Evolutionary conservation across 2,113 vertebrate species (phyloP).

Genomic region (Phalacrocorax aristotelis): DNA sequence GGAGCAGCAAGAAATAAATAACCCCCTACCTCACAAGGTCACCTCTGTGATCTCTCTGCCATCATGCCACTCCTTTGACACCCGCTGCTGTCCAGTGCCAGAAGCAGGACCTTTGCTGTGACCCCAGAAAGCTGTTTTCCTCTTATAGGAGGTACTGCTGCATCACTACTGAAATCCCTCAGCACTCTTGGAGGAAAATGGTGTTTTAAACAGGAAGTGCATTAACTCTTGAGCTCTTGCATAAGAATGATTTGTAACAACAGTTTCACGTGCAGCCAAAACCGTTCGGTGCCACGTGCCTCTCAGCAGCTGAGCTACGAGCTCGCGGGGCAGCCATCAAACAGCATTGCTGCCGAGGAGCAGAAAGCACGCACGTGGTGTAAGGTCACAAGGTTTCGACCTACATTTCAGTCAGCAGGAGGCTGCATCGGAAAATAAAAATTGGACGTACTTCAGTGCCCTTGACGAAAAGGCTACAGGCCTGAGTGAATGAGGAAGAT

Average conservation of each 20-base stretch:
- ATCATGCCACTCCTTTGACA: background rate
- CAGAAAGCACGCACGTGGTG: background rate
- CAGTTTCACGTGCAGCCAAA: background rate
- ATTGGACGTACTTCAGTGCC: conserved; percentile 24
- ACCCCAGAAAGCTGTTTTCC: background rate
- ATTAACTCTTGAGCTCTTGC: background rate
- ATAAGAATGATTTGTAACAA: background rate
- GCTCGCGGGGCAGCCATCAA: background rate
- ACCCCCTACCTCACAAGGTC: background rate
- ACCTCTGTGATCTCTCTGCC: background rate
- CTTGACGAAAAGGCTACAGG: conserved; percentile 26
- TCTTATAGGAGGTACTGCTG: background rate
- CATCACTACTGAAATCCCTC: background rate
- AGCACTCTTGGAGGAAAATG: background rate
- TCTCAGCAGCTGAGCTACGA: background rate
- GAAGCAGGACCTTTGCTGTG: background rate
- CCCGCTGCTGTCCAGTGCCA: background rate
- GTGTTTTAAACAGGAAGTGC: background rate
- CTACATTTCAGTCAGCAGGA: conserved; percentile 62
- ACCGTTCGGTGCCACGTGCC: background rate
- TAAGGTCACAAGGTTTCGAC: conserved; percentile 60
- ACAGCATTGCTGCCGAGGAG: background rate
- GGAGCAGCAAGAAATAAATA: background rate
- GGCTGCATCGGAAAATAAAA: conserved; percentile 60
- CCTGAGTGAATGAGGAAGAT: background rate